Base-by-base conservation (phyloP, 2,888 invertebrate genomes). In the Drosophila tanythrix region DNA sequence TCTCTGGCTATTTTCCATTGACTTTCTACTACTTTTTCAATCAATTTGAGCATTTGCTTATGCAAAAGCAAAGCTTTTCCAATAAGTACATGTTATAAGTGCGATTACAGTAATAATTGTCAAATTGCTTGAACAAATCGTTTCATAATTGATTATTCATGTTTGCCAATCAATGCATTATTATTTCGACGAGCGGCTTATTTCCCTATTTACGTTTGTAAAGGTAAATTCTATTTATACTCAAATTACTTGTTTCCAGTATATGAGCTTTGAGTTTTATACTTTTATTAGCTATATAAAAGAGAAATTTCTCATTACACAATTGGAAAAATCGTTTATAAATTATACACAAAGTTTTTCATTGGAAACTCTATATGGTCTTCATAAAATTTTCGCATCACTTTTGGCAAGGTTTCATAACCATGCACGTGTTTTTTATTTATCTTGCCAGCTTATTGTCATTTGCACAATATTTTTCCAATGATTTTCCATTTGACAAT, bases 401-500 rank as follows among this genome's bases (percentile, higher is more conserved):
- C 13, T 38, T n/a, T 50, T 40, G 10, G 3, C 21, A 15, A n/a
- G 25, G 13, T 48, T 64, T 64, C 8, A 48, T 40, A 65, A 67
- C 38, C 55, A 38, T 21, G 36, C 43, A 31, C 3, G 36, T 21
- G 13, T n/a, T 43, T 27, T 35, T 25, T 55, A 11, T 29, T 29
- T 29, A 38, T 7, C 13, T 59, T 13, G 21, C 3, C n/a, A 36
- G 40, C 10, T 36, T 58, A 66, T 68, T 68, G 65, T 43, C 66
- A 61, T 69, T 57, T 74, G 31, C 51, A 48, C 43, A 64, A n/a
- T 52, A 43, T 56, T 56, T 73, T 63, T 60, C 61, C 35, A 46
- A 50, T 21, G 36, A 56, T 36, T 65, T 75, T 70, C 59, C 61
- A 58, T 52, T 40, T 66, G 51, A 50, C 61, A 66, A 67, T 73